Evolutionary conservation across 2,888 invertebrate genomes (phyloP), one percentile per base, ranked within the genome.

Genomic region (Catocala nupta): DNA sequence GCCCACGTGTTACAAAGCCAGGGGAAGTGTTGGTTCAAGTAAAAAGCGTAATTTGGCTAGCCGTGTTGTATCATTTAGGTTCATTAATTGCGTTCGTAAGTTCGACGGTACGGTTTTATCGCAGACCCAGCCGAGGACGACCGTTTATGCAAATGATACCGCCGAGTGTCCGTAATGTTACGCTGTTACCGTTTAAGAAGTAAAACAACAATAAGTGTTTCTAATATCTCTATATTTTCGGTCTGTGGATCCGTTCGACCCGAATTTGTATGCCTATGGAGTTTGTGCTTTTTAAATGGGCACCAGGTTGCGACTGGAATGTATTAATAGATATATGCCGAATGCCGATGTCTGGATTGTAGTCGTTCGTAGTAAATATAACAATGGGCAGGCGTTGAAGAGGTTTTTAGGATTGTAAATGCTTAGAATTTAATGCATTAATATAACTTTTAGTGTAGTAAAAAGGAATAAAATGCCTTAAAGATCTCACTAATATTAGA

Each of bases 181-280:
- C 81, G 90, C 92, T 91, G 88, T 89, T 90, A 90, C 93, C 92
- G 91, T 93, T 92, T 92, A 93, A 93, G 93, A 93, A 91, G 89
- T 92, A 88, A 88, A 91, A 91, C 89, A 91, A 90, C 89, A 92
- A 88, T 90, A 88, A 89, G 85, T 87, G 84, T 71, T 72, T 78
- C 81, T 83, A 82, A 83, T 83, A 84, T 77, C 73, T 62, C 70
- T 68, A 72, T 71, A 71, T 72, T 77, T 72, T 65, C 12, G 55
- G 53, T 45, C 58, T 65, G 59, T 42, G 33, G 53, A 34, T 61
- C 50, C 47, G 58, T 58, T 60, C 55, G 63, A 71, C 68, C 73
- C 58, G 33, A 65, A 65, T 69, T 54, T 65, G 59, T 59, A 50
- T 55, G 36, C 43, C 12, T 13, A 53, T 49, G 13, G 43, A 13